These are phyloP conservation scores for Arizona elegans DNA, from an alignment of 2,113 vertebrate species.

Conservation along the genomic window DNA sequence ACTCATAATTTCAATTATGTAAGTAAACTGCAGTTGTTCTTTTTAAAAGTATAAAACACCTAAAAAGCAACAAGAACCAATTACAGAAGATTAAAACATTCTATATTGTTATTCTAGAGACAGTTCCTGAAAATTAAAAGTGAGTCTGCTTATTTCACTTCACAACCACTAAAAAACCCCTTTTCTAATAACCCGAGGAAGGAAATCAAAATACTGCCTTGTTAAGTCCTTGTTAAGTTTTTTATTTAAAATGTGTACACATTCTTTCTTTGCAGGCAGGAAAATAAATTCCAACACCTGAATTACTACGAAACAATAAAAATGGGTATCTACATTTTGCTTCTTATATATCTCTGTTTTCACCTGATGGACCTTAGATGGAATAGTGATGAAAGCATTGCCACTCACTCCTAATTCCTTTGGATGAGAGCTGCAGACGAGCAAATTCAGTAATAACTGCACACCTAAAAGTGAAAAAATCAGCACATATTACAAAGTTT, in stretches of 20 bases:
- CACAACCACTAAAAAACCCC: not conserved
- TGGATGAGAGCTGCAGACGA: slow-evolving; percentile 75
- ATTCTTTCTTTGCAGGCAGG: not conserved
- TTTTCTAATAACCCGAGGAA: not conserved
- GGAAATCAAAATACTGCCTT: not conserved
- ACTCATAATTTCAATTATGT: not conserved
- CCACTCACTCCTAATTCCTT: slow-evolving; percentile 74
- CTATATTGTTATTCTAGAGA: not conserved
- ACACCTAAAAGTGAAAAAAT: slow-evolving; percentile 68
- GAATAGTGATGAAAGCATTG: not conserved
- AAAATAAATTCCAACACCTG: not conserved
- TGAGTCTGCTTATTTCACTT: not conserved
- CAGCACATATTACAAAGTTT: not conserved
- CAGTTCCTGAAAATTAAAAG: not conserved
- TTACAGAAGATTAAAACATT: not conserved
- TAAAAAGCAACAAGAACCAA: not conserved
- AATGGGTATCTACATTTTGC: not conserved
- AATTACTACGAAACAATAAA: not conserved
- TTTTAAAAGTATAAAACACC: not conserved
- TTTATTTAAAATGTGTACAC: not conserved
- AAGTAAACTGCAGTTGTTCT: not conserved
- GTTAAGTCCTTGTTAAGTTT: not conserved
- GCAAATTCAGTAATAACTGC: slow-evolving; percentile 89
- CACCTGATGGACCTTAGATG: not conserved
- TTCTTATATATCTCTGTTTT: not conserved